phyloP scores from a whole-genome alignment of 1,140 invertebrate species.

The Fopius arisanus region DNA sequence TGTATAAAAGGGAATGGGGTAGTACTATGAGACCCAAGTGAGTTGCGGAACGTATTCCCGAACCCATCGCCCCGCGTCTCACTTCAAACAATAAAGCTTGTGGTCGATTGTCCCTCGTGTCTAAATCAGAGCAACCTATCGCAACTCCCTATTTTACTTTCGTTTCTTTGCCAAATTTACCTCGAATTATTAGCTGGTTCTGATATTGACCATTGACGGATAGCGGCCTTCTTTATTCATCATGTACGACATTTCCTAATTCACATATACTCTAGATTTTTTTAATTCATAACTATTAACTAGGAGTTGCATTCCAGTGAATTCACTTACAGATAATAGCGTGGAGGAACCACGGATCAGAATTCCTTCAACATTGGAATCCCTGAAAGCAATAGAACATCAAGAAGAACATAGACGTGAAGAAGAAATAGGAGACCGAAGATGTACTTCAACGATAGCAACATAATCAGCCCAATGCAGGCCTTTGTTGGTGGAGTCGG shows the following conservation, averaged over 20 bases:
- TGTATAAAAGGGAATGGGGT: conserved; percentile 57
- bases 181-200: neutral
- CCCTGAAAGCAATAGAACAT: neutral
- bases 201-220: conserved; percentile 2
- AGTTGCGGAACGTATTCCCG: conserved; percentile 57
- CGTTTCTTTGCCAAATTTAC: neutral
- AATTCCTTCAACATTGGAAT: neutral
- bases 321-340: neutral
- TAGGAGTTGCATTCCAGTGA: neutral
- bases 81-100: conserved; percentile 50
- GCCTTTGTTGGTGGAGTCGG: conserved; percentile 51
- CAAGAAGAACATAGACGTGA: conserved; percentile 8
- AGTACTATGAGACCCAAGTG: conserved; percentile 51
- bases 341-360: neutral
- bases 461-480: conserved; percentile 49
- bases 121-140: conserved; percentile 8
- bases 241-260: neutral
- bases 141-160: neutral
- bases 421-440: conserved; percentile 28
- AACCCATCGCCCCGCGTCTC: conserved; percentile 55
- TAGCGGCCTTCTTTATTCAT: neutral
- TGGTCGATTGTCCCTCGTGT: conserved; percentile 26
- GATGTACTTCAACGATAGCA: conserved; percentile 55
- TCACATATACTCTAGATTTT: neutral
- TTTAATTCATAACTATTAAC: neutral